phyloP scores from a whole-genome alignment of 2,113 vertebrate genomes.

The Ibidorhyncha struthersii region DNA sequence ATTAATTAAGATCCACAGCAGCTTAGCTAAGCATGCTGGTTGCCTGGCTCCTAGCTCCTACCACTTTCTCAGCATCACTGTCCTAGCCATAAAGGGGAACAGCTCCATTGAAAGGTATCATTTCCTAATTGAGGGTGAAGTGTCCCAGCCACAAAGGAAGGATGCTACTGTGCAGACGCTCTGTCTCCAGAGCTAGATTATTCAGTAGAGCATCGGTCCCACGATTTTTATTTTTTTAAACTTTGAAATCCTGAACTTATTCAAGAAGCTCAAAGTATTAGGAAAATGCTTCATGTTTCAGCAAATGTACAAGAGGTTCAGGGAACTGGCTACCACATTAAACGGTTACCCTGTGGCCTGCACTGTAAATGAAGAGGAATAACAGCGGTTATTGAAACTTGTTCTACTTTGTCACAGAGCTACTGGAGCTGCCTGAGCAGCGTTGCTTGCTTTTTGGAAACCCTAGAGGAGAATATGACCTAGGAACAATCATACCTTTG shows the following conservation, averaged over 20 bases:
- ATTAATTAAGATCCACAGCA: not conserved
- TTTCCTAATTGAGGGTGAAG: not conserved
- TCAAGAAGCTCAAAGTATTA: slow-evolving; percentile 14
- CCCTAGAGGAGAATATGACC: slow-evolving; percentile 60
- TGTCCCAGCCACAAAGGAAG: not conserved
- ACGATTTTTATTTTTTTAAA: not conserved
- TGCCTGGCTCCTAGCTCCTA: not conserved
- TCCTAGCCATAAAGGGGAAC: not conserved
- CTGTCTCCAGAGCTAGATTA: not conserved
- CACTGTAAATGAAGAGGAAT: slow-evolving; percentile 11
- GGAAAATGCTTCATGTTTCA: slow-evolving; percentile 2
- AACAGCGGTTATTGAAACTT: slow-evolving; percentile 31
- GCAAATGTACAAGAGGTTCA: slow-evolving; percentile 9
- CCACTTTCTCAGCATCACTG: not conserved
- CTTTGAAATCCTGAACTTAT: not conserved
- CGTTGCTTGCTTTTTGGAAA: slow-evolving; percentile 57
- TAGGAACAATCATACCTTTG: slow-evolving; percentile 36
- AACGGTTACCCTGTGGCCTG: slow-evolving; percentile 17
- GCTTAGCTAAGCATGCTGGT: not conserved
- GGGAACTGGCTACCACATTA: slow-evolving; percentile 5
- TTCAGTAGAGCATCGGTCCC: not conserved
- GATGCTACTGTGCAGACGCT: not conserved
- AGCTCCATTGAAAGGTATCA: not conserved
- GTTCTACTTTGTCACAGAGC: slow-evolving; percentile 45
- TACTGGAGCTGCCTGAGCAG: slow-evolving; percentile 11